A percentile compares a stretch with the other conserved stretches of the same genome.
Conservation (phyloP, 23 tunicate genomes). For the Diplosoma virens region DNA sequence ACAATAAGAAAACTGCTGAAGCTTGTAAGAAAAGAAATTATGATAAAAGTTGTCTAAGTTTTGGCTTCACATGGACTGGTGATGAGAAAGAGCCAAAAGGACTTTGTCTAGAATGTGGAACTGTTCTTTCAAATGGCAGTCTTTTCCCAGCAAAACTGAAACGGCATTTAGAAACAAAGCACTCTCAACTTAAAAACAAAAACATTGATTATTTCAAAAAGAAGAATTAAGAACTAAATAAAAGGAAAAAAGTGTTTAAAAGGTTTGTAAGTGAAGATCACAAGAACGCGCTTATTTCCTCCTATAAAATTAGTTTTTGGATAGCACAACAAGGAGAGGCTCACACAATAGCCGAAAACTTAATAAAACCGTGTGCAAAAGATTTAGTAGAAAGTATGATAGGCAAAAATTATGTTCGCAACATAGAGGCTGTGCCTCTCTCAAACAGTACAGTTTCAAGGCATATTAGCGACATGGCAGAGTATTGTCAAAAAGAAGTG, state of each 20-base stretch:
- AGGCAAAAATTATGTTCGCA: constrained; percentile 19
- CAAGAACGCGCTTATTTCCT: constrained; percentile 19
- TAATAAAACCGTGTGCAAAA: constrained; percentile 32
- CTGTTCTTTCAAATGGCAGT: constrained; percentile 18
- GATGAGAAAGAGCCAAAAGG: constrained; percentile 24
- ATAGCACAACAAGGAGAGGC: constrained; percentile 27
- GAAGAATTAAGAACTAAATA: constrained; percentile 21
- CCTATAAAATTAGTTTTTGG: constrained; percentile 15
- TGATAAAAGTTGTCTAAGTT: constrained; percentile 25
- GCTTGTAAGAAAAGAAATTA: constrained; percentile 22
- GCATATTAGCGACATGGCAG: constrained; percentile 17
- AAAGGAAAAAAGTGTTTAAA: constrained; percentile 25
- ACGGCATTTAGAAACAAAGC: constrained; percentile 28
- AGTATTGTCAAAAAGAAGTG: constrained; percentile 20
- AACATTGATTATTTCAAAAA: constrained; percentile 25
- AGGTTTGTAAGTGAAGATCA: constrained; percentile 15
- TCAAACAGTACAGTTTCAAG: constrained; percentile 18
- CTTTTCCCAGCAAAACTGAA: constrained; percentile 23
- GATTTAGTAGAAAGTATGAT: constrained; percentile 24
- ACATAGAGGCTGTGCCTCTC: constrained; percentile 34
- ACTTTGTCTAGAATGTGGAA: constrained; percentile 30
- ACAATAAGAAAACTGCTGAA: constrained; percentile 28
- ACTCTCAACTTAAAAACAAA: constrained; percentile 23
- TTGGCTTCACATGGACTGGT: constrained; percentile 35
- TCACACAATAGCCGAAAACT: constrained; percentile 32